phyloP scores from a whole-genome alignment of 2,113 vertebrate species.

The Hippocampus guttulatus region DNA sequence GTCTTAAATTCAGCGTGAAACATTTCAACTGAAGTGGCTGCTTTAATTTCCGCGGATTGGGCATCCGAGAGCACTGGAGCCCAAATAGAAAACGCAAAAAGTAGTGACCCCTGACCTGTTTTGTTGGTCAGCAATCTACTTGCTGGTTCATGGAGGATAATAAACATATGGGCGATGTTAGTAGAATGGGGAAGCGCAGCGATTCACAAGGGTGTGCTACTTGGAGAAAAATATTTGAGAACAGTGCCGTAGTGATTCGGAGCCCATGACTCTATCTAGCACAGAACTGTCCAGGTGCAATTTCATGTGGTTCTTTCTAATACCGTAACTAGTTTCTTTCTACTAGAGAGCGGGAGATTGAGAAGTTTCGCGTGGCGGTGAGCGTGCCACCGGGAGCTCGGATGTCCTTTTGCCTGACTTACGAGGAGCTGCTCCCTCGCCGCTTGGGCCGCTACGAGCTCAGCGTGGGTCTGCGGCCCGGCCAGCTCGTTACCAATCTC shows the following conservation, averaged over 20 bases:
- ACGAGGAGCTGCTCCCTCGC: constrained; percentile 75
- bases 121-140: not conserved
- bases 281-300: not conserved
- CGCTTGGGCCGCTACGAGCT: constrained; percentile 77
- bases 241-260: not conserved
- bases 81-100: too few species aligned
- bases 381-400: constrained; percentile 69
- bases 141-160: not conserved
- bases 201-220: too few species aligned
- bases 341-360: constrained; percentile 73
- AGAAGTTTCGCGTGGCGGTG: constrained; percentile 78
- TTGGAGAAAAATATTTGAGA: not conserved
- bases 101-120: not conserved
- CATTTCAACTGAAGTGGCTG: too few species aligned
- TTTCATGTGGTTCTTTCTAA: not conserved
- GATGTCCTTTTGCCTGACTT: constrained; percentile 70
- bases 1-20: too few species aligned
- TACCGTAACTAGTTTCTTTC: not conserved
- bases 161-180: not conserved
- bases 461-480: constrained; percentile 69
- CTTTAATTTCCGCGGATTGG: too few species aligned
- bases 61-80: too few species aligned
- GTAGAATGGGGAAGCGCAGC: too few species aligned
- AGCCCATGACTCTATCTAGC: not conserved
- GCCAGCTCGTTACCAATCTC: constrained; percentile 73